Evolutionary conservation across 2,888 invertebrate genomes (phyloP).

Genomic region (Tetropium fuscum): DNA sequence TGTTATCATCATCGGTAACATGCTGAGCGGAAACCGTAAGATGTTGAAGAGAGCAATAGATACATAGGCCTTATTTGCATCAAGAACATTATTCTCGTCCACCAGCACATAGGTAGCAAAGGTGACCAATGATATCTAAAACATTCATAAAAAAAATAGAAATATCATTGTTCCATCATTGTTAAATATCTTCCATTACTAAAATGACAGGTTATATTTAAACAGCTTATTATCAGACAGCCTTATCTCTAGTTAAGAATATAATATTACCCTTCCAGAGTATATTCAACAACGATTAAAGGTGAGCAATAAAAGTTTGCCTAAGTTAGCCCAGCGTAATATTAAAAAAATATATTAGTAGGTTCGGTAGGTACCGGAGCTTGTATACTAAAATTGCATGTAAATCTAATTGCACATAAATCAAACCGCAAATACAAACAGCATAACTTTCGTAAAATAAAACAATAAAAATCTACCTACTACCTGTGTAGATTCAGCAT

Average conservation of each 20-base stretch:
- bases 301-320: no score
- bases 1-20: conserved; percentile 96
- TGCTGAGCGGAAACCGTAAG: conserved; percentile 93
- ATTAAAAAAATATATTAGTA: no score
- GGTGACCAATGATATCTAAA: conserved; percentile 86
- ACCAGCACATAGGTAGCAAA: conserved; percentile 91
- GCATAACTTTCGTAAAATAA: no score
- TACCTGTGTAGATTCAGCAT: no score
- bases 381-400: not conserved
- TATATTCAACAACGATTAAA: no score
- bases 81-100: conserved; percentile 85
- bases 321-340: no score
- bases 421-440: not conserved
- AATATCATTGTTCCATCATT: conserved; percentile 3
- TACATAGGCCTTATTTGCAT: conserved; percentile 94
- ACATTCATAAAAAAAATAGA: conserved; percentile 53
- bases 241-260: conserved; percentile 15
- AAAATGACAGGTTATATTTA: conserved; percentile 22
- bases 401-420: not conserved
- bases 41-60: conserved; percentile 98
- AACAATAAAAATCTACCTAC: no score
- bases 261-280: conserved; percentile 1
- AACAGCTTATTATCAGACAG: conserved; percentile 30
- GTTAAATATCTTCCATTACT: conserved; percentile 16
- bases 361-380: no score